Evolutionary conservation across 2,888 invertebrate genomes (phyloP).

Genomic region (Hemicrepidius hirtus): DNA sequence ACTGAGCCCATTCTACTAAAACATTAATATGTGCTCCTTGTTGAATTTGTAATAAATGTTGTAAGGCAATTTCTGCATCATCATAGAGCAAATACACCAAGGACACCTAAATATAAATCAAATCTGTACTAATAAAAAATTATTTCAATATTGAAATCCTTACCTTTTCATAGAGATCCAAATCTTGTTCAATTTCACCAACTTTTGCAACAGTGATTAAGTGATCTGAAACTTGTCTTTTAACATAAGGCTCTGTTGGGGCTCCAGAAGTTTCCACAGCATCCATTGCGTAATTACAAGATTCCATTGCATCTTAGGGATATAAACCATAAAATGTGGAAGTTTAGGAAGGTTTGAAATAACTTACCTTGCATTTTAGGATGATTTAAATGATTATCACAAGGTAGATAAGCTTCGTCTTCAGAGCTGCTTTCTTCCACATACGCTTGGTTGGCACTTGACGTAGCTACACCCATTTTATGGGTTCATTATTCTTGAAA

Average conservation of each 20-base stretch:
- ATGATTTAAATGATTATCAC: neutral
- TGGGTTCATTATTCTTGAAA: neutral
- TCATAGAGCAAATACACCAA: conserved; percentile 67
- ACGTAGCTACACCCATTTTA: neutral
- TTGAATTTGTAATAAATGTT: conserved; percentile 55
- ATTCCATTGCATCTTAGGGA: neutral
- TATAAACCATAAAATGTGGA: too few species aligned
- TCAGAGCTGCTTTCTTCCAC: neutral
- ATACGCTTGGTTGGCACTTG: neutral
- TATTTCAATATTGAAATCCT: conserved; percentile 3
- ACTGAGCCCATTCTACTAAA: conserved; percentile 63
- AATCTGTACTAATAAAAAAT: neutral
- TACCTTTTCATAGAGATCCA: conserved; percentile 72
- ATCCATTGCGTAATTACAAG: neutral
- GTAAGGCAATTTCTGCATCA: conserved; percentile 59
- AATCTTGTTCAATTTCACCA: conserved; percentile 70
- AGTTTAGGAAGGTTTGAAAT: neutral
- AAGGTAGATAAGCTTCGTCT: neutral
- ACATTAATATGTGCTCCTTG: conserved; percentile 53
- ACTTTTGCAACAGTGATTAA: conserved; percentile 63
- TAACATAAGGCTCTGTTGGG: neutral
- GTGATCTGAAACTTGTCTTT: neutral
- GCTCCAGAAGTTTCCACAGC: neutral
- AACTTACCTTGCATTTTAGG: neutral
- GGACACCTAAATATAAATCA: conserved; percentile 61